Base-by-base conservation (phyloP, 2,797 vertebrate species). In the Prionace glauca region DNA sequence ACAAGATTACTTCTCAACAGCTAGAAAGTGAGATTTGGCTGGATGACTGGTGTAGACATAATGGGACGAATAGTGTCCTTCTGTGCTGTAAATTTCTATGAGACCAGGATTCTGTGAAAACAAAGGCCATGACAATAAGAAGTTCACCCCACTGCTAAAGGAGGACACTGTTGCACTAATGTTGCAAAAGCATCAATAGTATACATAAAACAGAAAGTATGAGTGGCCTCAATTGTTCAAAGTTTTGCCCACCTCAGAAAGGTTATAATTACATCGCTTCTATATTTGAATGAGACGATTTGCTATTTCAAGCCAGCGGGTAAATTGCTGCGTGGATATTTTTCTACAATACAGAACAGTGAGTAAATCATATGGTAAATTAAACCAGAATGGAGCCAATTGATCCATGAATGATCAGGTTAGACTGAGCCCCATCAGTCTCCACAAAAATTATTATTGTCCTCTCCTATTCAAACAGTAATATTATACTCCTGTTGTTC, bases 291-390 rank as follows among this genome's bases (percentile, higher is more conserved):
- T 98, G 97, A 97, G 45, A 50, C 56, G 71, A 71, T 87, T 97
- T 96, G 96, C 96, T 97, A 97, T 97, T 98, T 98, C 98, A 97
- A 97, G 97, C 97, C 96, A 96, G 71, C 50, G 18, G 96, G 97
- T 97, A 97, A 96, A 77, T 56, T 95, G 60, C 29, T 91, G 95
- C 96, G 96, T 96, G 97, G 96, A 97, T 97, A 97, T 98, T 98
- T 98, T 98, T 97, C 97, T 97, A 97, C 96, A 97, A 97, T 97
- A 98, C 97, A 96, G 96, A 98, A 97, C 97, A 97, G 97, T 97
- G 98, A 98, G 98, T 98, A 98, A 98, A 98, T 98, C 97, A 98
- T 97, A 98, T 97, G 98, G 97, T 97, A 98, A 98, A 98, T 98
- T 98, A 98, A 98, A 98, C 98, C 97, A 98, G 97, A 98, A 98